Conservation (phyloP, 2,113 vertebrate species). For the Apteryx mantelli region DNA sequence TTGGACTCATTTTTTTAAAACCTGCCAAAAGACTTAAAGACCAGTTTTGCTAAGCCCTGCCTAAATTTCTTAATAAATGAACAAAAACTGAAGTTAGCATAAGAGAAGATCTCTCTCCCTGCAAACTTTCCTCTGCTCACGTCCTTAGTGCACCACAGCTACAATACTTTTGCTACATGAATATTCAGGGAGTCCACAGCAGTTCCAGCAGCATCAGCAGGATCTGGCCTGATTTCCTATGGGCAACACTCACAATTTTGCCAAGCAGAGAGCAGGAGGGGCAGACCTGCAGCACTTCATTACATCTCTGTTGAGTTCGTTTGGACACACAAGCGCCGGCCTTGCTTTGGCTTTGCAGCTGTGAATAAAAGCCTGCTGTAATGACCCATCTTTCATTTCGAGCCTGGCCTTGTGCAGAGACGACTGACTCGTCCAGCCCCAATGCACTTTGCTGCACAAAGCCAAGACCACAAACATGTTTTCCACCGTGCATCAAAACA, state of each 20-base stretch:
- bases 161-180: not conserved
- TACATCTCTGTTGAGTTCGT: not conserved
- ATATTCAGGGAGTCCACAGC: not conserved
- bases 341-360: not conserved
- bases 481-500: not conserved
- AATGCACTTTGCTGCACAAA: not conserved
- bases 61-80: not conserved
- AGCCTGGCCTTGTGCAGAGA: not conserved
- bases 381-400: not conserved
- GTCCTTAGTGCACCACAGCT: not conserved
- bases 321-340: fast-evolving
- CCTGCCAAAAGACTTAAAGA: slow-evolving; percentile 30
- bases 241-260: not conserved
- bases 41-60: not conserved
- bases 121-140: not conserved
- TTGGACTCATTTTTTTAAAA: slow-evolving; percentile 18
- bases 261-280: fast-evolving
- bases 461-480: not conserved
- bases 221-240: not conserved
- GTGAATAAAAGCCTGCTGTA: not conserved
- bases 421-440: not conserved
- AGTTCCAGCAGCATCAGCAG: not conserved
- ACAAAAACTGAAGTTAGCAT: not conserved
- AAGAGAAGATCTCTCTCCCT: not conserved
- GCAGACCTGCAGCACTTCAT: not conserved